These are phyloP conservation scores for Adelges cooleyi DNA, from an alignment of 1,140 invertebrate species.

Conservation along the genomic window DNA sequence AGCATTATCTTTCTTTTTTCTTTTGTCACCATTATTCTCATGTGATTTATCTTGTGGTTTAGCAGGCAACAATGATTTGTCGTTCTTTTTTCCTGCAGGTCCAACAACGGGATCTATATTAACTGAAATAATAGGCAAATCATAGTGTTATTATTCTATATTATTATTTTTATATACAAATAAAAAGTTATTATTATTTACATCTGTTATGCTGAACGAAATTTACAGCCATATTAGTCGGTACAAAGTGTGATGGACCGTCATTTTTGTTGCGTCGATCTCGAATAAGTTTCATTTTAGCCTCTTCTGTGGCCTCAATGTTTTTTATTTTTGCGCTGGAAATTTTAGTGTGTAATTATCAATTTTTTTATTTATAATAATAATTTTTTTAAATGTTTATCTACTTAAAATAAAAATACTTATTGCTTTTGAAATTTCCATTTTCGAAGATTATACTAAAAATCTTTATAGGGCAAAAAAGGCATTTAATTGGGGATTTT, in stretches of 20 bases:
- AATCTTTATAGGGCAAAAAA: too few species aligned
- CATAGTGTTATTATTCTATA: too few species aligned
- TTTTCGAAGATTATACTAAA: neutral
- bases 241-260: constrained; percentile 91
- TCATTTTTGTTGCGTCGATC: constrained; percentile 84
- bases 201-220: constrained; percentile 94
- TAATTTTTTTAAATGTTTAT: too few species aligned
- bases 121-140: constrained; percentile 46
- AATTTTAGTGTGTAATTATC: too few species aligned
- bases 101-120: constrained; percentile 67
- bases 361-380: too few species aligned
- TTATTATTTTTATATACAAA: too few species aligned
- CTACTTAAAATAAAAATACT: neutral
- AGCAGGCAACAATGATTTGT: constrained; percentile 45
- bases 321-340: constrained; percentile 85
- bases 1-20: constrained; percentile 55
- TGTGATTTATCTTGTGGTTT: constrained; percentile 46
- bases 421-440: neutral
- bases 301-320: constrained; percentile 96
- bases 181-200: constrained; percentile 42
- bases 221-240: constrained; percentile 95
- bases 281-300: constrained; percentile 80
- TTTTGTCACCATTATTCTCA: constrained; percentile 51
- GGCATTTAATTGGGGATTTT: too few species aligned
- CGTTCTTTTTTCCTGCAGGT: constrained; percentile 42